Conservation (phyloP, 1,140 invertebrate species). For the Aphidius ervi region DNA sequence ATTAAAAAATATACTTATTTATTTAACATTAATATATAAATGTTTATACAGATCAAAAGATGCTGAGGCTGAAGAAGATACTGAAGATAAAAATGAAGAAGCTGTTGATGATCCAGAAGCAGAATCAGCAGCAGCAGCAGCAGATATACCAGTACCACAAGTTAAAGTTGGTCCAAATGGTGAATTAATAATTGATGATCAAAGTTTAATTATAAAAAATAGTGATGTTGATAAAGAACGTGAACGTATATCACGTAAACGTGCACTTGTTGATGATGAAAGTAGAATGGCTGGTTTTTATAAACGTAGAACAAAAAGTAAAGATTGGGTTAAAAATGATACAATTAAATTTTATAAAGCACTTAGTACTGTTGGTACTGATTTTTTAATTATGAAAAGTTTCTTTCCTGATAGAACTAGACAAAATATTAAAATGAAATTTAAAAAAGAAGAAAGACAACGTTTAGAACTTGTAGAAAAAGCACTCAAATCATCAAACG, state of each 20-base stretch:
- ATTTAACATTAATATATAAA: too few relatives aligned
- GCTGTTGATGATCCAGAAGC: slow-evolving; percentile 49
- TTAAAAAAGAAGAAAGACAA: slow-evolving; percentile 62
- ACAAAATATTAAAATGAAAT: slow-evolving; percentile 77
- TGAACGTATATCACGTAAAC: slow-evolving; percentile 60
- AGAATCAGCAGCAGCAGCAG: slow-evolving; percentile 29
- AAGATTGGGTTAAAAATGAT: slow-evolving; percentile 66
- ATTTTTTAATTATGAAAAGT: slow-evolving; percentile 81
- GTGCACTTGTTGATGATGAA: slow-evolving; percentile 64
- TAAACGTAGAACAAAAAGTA: slow-evolving; percentile 59
- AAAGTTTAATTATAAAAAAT: slow-evolving; percentile 78
- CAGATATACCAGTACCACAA: slow-evolving; percentile 67
- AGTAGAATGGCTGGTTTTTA: slow-evolving; percentile 63
- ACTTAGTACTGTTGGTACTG: slow-evolving; percentile 81
- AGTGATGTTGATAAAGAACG: slow-evolving; percentile 61
- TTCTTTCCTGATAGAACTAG: slow-evolving; percentile 76
- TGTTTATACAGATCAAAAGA: neutral
- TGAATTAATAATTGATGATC: slow-evolving; percentile 79
- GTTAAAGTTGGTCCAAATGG: slow-evolving; percentile 86
- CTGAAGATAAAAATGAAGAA: slow-evolving; percentile 35
- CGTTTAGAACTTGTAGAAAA: slow-evolving; percentile 57
- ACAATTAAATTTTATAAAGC: slow-evolving; percentile 84
- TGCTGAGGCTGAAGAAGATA: neutral
- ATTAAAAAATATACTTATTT: too few relatives aligned
- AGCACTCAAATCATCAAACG: slow-evolving; percentile 52